Percentiles rank a stretch among this genome's conserved stretches.
Conservation (phyloP, 1,140 invertebrate species). For the Saccostrea cuccullata region DNA sequence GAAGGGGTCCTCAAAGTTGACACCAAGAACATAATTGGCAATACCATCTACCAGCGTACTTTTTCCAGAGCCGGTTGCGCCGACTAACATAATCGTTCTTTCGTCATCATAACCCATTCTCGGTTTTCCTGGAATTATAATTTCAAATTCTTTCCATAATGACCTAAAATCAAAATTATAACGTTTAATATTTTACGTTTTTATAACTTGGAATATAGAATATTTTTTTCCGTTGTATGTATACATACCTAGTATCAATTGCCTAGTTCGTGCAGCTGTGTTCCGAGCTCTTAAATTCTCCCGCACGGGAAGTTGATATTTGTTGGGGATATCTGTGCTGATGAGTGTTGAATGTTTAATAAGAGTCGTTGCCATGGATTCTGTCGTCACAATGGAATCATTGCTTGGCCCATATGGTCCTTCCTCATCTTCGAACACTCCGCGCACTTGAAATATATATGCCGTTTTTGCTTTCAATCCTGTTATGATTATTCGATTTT, state of each 20-base stretch:
- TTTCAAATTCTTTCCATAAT: no score
- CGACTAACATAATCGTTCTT: constrained; percentile 41
- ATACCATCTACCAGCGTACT: constrained; percentile 40
- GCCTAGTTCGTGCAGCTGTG: constrained; percentile 27
- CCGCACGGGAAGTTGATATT: constrained; percentile 13
- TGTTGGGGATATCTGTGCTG: background rate
- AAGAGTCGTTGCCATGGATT: constrained; percentile 10
- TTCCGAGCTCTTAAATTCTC: constrained; percentile 37
- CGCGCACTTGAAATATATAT: constrained; percentile 32
- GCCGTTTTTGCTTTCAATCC: constrained; percentile 14
- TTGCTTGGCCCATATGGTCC: constrained; percentile 41
- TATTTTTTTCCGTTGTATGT: no score
- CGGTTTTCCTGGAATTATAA: no score
- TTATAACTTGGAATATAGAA: no score
- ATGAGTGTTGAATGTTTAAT: constrained; percentile 7
- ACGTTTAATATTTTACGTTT: no score
- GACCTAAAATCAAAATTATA: no score
- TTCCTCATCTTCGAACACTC: constrained; percentile 31
- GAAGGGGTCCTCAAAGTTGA: no score
- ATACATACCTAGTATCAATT: constrained; percentile 47
- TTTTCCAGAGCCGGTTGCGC: constrained; percentile 38
- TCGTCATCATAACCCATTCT: constrained; percentile 15
- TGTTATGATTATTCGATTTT: background rate
- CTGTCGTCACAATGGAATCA: constrained; percentile 36
- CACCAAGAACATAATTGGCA: background rate